Percentiles rank a stretch among this genome's conserved stretches.
Conservation (phyloP, 2,888 invertebrate genomes). For the Sipunculus nudus region DNA sequence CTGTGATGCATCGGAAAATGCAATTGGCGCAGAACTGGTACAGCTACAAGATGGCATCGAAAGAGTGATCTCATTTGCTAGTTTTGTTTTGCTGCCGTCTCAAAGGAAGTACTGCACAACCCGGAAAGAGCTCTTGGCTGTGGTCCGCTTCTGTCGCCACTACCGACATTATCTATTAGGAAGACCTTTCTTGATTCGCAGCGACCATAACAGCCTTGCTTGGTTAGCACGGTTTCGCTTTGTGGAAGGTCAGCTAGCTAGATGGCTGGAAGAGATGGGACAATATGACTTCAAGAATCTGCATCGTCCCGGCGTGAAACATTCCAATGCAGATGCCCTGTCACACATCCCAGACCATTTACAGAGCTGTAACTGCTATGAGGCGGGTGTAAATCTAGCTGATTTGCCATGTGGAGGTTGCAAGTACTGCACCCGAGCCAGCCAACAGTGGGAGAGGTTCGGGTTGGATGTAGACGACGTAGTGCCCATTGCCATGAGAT, state of each 20-base stretch:
- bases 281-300: conserved; percentile 1
- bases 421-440: neutral
- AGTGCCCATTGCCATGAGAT: too few species aligned
- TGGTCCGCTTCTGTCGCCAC: neutral
- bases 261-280: neutral
- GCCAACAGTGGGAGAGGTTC: too few species aligned
- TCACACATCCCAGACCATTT: neutral
- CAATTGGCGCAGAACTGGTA: neutral
- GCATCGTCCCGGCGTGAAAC: neutral
- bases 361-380: neutral
- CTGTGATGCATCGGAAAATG: neutral
- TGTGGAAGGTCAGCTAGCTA: neutral
- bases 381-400: neutral
- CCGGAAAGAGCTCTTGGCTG: neutral
- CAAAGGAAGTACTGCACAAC: neutral
- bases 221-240: neutral
- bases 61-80: neutral
- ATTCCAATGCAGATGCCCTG: conserved; percentile 3
- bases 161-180: neutral
- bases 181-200: neutral
- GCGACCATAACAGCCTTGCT: neutral
- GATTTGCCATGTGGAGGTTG: neutral
- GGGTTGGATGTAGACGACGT: too few species aligned
- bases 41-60: neutral
- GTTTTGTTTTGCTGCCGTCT: neutral